Conservation (phyloP, 2,113 vertebrate genomes). For the Otolemur garnettii region DNA sequence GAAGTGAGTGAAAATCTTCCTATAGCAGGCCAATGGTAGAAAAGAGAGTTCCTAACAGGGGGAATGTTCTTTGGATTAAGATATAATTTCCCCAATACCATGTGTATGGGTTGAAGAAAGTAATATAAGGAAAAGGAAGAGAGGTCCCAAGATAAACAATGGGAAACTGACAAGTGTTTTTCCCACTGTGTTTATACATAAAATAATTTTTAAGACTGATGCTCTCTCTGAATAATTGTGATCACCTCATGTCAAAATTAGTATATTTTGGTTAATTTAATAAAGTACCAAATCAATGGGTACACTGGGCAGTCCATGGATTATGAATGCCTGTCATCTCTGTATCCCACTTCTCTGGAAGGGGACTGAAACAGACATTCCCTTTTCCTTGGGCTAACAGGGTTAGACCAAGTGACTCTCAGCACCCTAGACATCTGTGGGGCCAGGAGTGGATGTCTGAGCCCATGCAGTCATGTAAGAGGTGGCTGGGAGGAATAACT, state of each 20-base stretch:
- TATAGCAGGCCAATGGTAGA: neutral
- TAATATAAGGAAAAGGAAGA: neutral
- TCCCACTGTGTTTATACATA: neutral
- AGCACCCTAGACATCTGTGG: neutral
- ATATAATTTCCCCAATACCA: neutral
- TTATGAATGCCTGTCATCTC: neutral
- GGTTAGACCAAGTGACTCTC: neutral
- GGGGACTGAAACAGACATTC: neutral
- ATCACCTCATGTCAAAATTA: neutral
- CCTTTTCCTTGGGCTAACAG: neutral
- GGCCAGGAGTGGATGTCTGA: neutral
- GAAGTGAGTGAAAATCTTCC: neutral
- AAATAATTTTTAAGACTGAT: neutral
- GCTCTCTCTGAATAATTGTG: neutral
- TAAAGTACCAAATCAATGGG: neutral
- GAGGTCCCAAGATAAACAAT: neutral
- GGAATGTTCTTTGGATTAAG: constrained; percentile 31
- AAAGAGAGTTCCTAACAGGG: neutral
- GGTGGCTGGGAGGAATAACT: neutral
- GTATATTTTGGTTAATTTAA: neutral
- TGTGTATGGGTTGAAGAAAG: neutral
- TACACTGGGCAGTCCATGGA: neutral
- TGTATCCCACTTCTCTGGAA: neutral
- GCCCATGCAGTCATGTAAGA: neutral
- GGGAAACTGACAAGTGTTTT: neutral